A percentile compares a stretch with the other conserved stretches of the same genome.
Conservation (phyloP, 2,113 vertebrate genomes). For the Alouatta palliata region DNA sequence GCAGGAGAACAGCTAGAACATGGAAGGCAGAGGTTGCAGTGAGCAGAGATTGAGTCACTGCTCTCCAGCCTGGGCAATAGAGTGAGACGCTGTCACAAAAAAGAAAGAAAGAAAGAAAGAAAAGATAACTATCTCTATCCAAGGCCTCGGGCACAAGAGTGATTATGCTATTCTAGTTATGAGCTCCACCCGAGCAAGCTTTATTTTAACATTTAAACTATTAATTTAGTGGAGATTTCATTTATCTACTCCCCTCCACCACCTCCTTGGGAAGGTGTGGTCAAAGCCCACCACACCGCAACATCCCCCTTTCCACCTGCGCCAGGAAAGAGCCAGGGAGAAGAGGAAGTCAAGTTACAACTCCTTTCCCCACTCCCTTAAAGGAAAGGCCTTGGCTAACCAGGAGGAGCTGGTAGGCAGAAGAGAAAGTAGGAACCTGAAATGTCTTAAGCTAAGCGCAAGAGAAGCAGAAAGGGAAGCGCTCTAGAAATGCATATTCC, state of each 20-base stretch:
- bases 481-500: neutral
- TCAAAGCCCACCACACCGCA: neutral
- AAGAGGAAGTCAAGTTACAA: neutral
- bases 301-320: neutral
- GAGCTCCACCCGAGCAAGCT: neutral
- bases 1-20: too few relatives aligned
- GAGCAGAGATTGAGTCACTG: too few relatives aligned
- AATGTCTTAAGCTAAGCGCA: accelerated
- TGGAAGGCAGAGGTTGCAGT: too few relatives aligned
- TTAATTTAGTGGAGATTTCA: neutral
- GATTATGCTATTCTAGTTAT: neutral
- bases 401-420: constrained; percentile 54
- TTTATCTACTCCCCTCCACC: neutral
- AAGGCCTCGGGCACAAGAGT: neutral
- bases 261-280: neutral
- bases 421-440: neutral
- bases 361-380: neutral
- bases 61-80: too few relatives aligned
- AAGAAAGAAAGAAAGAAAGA: too few relatives aligned
- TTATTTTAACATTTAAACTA: neutral
- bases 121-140: accelerated
- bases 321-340: accelerated
- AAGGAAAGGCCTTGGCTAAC: neutral
- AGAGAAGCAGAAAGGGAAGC: neutral
- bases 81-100: too few relatives aligned